Percentiles rank a stretch among this genome's conserved stretches.
Conservation (phyloP, 2,797 vertebrate species). For the Rhincodon typus region DNA sequence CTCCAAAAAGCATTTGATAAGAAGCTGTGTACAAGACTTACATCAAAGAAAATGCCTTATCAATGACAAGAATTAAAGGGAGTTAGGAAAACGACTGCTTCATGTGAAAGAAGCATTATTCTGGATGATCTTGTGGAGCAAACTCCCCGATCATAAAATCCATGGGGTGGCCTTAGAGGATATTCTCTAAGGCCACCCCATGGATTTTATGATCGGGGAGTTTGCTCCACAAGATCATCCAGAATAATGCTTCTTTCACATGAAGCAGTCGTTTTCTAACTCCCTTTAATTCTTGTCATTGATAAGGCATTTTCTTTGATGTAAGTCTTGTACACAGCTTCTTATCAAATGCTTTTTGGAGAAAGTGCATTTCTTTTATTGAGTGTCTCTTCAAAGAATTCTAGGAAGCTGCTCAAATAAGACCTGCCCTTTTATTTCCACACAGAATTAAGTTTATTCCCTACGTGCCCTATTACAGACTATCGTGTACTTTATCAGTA, state of each 20-base stretch:
- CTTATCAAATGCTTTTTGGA: neutral
- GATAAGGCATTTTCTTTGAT: neutral
- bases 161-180: too few species aligned
- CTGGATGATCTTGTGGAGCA: too few species aligned
- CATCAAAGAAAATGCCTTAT: neutral
- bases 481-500: neutral
- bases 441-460: neutral
- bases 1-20: neutral
- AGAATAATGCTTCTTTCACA: too few species aligned
- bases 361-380: neutral
- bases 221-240: too few species aligned
- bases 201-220: too few species aligned
- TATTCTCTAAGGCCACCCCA: too few species aligned
- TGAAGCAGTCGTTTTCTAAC: neutral
- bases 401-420: neutral
- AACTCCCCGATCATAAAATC: too few species aligned
- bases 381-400: neutral
- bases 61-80: neutral
- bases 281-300: neutral
- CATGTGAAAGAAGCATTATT: too few species aligned
- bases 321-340: neutral
- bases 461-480: neutral
- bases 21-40: neutral
- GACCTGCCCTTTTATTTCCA: constrained; percentile 1
- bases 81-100: neutral